These are phyloP conservation scores for Ephestia elutella DNA, from an alignment of 1,140 invertebrate species.

Conservation along the genomic window DNA sequence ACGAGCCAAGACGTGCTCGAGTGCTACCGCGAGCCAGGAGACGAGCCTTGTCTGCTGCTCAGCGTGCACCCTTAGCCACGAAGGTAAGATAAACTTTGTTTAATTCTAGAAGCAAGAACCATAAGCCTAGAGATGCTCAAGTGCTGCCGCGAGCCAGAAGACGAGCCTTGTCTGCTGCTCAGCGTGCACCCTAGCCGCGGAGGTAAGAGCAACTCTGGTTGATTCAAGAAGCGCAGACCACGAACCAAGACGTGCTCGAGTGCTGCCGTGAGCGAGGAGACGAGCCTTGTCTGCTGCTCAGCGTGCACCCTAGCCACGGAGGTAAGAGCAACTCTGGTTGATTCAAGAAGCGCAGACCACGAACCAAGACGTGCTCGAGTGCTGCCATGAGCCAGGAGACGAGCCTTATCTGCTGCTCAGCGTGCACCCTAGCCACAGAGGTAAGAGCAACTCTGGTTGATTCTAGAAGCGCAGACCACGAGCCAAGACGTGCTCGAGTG, in stretches of 20 bases:
- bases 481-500: conserved; percentile 77
- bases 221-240: conserved; percentile 55
- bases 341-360: no score
- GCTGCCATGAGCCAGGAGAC: conserved; percentile 77
- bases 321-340: no score
- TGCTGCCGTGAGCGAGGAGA: conserved; percentile 78
- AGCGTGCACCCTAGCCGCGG: conserved; percentile 67
- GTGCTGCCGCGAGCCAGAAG: conserved; percentile 77
- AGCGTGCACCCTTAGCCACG: conserved; percentile 66
- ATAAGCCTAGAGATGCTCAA: conserved; percentile 77
- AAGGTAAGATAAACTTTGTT: conserved; percentile 48
- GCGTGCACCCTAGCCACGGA: conserved; percentile 61
- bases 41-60: conserved; percentile 75
- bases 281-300: conserved; percentile 75
- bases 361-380: conserved; percentile 76
- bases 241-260: conserved; percentile 76
- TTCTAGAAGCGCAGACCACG: conserved; percentile 76
- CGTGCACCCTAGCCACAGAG: conserved; percentile 67
- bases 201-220: conserved; percentile 42
- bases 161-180: conserved; percentile 75
- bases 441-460: conserved; percentile 51
- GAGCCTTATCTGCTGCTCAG: conserved; percentile 75
- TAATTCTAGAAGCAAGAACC: conserved; percentile 45
- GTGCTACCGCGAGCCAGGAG: conserved; percentile 77
- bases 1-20: conserved; percentile 77